A percentile compares a stretch with the other conserved stretches of the same genome.
These are phyloP conservation scores for Leptura quadrifasciata DNA, from an alignment of 2,888 invertebrate genomes.

Conservation along the genomic window DNA sequence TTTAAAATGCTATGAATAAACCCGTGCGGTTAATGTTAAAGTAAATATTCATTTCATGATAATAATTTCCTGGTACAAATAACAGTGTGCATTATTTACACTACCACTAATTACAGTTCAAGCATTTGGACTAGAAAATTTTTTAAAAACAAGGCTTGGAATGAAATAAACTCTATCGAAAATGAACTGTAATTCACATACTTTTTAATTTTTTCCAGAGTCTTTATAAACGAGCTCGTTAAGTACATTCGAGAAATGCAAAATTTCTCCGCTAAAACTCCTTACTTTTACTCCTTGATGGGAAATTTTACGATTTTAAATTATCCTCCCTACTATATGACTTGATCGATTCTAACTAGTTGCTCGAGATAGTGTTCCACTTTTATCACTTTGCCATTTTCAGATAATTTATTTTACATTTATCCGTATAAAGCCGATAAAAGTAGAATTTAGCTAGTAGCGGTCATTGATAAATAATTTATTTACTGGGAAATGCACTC, in stretches of 20 bases:
- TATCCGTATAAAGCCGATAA: constrained; percentile 24
- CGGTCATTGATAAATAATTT: constrained; percentile 21
- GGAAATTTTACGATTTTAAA: constrained; percentile 22
- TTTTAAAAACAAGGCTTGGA: not conserved
- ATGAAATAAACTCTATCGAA: not conserved
- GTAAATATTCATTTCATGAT: no score
- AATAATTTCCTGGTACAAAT: no score
- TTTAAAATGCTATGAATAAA: no score
- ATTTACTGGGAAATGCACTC: not conserved
- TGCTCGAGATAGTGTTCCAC: constrained; percentile 25
- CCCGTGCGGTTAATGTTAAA: no score
- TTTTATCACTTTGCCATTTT: constrained; percentile 10
- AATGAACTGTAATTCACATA: not conserved
- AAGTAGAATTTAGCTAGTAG: not conserved
- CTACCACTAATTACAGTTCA: not conserved
- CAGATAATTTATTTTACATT: constrained; percentile 22
- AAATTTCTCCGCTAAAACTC: constrained; percentile 12
- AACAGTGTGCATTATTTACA: not conserved
- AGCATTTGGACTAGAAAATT: not conserved
- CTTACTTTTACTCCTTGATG: constrained; percentile 5
- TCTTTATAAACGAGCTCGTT: not conserved
- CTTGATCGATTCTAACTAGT: constrained; percentile 21
- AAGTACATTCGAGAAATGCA: constrained; percentile 13
- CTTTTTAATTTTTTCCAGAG: not conserved
- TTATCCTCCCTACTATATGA: constrained; percentile 22